These are phyloP conservation scores for Ovibos moschatus DNA, from an alignment of 2,113 vertebrate genomes.

Conservation along the genomic window DNA sequence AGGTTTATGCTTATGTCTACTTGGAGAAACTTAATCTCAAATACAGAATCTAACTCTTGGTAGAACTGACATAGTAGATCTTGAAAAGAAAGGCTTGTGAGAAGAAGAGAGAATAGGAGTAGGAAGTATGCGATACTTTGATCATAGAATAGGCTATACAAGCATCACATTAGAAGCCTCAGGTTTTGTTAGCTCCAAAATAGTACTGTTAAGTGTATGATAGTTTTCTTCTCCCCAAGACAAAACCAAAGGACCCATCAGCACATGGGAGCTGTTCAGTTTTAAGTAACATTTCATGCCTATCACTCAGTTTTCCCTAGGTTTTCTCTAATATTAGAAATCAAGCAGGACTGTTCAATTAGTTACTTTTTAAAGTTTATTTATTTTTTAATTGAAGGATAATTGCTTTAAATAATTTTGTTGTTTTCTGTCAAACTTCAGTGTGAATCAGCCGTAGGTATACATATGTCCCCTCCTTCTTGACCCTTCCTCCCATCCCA, in stretches of 20 bases:
- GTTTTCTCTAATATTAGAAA: neutral
- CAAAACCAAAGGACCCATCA: neutral
- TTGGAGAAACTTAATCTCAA: neutral
- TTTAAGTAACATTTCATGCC: neutral
- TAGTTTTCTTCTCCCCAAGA: neutral
- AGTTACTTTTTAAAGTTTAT: neutral
- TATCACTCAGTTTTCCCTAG: neutral
- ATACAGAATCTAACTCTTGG: conserved; percentile 2
- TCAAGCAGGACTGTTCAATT: neutral
- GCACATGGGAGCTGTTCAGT: neutral
- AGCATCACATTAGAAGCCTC: neutral
- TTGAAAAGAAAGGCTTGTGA: conserved; percentile 7
- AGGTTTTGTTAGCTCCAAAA: neutral
- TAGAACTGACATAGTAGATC: neutral
- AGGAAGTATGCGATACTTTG: neutral
- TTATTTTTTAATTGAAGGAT: neutral
- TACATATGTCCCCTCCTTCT: neutral
- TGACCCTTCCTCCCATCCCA: neutral
- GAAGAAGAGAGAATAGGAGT: neutral
- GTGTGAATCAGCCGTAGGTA: neutral
- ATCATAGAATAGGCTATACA: neutral
- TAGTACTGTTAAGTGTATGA: neutral
- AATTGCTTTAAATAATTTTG: neutral
- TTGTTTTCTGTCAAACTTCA: neutral
- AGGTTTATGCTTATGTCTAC: neutral